Evolutionary conservation across 2,888 invertebrate genomes (phyloP).

Genomic region (Agrochola litura): DNA sequence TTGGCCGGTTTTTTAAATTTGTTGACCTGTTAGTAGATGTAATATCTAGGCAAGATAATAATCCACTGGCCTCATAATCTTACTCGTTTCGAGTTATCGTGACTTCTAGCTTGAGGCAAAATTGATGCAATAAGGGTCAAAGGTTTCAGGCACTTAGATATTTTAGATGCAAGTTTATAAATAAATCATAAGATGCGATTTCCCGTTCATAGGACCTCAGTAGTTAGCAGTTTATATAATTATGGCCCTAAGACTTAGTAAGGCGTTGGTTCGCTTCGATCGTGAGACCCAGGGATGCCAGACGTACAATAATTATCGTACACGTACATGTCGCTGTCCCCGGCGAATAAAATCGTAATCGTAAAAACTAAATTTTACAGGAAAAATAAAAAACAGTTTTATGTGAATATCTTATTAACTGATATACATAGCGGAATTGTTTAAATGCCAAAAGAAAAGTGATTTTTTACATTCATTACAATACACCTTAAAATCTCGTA

Average conservation of each 20-base stretch:
- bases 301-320: too few relatives aligned
- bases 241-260: neutral
- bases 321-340: too few relatives aligned
- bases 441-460: too few relatives aligned
- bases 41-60: neutral
- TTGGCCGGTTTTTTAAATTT: too few relatives aligned
- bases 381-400: too few relatives aligned
- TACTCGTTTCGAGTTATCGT: neutral
- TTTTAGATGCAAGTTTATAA: constrained; percentile 39
- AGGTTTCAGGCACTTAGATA: constrained; percentile 41
- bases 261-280: constrained; percentile 5
- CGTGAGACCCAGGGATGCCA: constrained; percentile 3
- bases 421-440: too few relatives aligned
- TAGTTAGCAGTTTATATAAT: constrained; percentile 10
- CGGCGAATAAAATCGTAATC: too few relatives aligned
- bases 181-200: constrained; percentile 42
- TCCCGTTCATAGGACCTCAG: neutral
- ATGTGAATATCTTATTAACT: too few relatives aligned
- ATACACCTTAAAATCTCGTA: too few relatives aligned
- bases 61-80: neutral
- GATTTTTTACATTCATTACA: too few relatives aligned
- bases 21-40: neutral
- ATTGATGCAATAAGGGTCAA: constrained; percentile 45
- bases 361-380: too few relatives aligned
- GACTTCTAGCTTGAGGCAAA: neutral